Conservation (phyloP, 2,888 invertebrate species). For the Empis livida region DNA sequence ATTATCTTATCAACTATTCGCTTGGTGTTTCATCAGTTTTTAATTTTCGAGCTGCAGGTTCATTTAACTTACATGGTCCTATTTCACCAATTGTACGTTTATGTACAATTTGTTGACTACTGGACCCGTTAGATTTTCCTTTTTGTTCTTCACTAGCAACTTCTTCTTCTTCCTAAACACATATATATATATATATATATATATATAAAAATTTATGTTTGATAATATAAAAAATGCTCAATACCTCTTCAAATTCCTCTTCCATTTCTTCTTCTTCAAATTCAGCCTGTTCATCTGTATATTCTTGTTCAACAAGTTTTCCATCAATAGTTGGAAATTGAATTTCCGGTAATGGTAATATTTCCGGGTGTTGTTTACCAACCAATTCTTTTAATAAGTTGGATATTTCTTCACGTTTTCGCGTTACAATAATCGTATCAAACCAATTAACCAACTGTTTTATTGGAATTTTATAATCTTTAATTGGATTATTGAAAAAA, state of each 20-base stretch:
- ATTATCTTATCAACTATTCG: too few species aligned
- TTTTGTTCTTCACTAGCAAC: not conserved
- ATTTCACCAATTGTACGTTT: not conserved
- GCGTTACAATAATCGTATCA: constrained; percentile 64
- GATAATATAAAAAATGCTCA: too few species aligned
- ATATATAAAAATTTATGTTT: constrained; percentile 3
- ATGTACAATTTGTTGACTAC: not conserved
- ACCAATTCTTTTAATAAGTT: constrained; percentile 62
- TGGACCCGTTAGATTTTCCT: not conserved
- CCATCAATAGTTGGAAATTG: constrained; percentile 66
- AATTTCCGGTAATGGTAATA: constrained; percentile 54
- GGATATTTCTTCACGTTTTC: constrained; percentile 78
- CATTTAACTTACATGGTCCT: not conserved
- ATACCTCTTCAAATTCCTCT: constrained; percentile 35
- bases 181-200: too few species aligned
- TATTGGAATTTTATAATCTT: constrained; percentile 71
- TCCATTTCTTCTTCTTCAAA: constrained; percentile 41
- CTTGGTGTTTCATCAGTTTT: not conserved
- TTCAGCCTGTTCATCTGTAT: constrained; percentile 39
- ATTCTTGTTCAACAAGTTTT: constrained; percentile 43
- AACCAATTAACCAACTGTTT: constrained; percentile 78
- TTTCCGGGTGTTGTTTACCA: constrained; percentile 43
- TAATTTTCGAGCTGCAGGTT: not conserved
- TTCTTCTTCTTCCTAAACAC: not conserved
- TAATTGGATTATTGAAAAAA: constrained; percentile 79